A percentile compares a stretch with the other conserved stretches of the same genome.
Conservation (phyloP, 2,113 vertebrate genomes). For the Nycticryphes semicollaris region DNA sequence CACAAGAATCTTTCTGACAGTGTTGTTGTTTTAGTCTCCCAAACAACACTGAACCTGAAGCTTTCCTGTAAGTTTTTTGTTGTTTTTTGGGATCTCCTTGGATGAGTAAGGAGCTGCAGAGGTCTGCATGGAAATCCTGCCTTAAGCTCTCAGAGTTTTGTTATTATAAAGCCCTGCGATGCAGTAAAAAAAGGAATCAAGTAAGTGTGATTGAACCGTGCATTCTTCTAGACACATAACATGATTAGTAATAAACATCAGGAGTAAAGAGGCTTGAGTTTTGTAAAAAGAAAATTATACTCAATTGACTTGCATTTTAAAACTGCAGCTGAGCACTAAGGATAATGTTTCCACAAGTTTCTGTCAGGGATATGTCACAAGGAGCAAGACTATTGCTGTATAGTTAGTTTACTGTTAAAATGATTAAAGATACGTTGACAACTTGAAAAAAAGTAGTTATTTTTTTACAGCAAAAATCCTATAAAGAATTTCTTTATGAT, state of each 20-base stretch:
- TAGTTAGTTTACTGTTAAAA: neutral
- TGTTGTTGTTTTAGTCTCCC: neutral
- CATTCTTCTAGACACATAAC: neutral
- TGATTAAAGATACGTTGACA: neutral
- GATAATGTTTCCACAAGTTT: neutral
- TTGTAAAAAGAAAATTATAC: constrained; percentile 10
- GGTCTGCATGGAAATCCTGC: neutral
- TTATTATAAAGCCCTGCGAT: neutral
- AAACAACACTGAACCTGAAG: neutral
- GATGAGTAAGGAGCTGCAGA: neutral
- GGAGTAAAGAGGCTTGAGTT: neutral
- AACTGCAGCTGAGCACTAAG: neutral
- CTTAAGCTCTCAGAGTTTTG: neutral
- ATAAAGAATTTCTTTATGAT: neutral
- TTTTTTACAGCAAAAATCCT: neutral
- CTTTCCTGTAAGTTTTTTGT: neutral
- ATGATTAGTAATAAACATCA: constrained; percentile 18
- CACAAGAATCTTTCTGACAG: no score
- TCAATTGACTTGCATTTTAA: neutral
- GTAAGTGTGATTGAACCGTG: neutral
- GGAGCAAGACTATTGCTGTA: neutral
- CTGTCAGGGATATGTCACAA: neutral
- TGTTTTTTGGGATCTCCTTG: neutral
- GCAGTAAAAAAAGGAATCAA: neutral
- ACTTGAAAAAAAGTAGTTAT: neutral